A percentile compares a stretch with the other conserved stretches of the same genome.
Conservation (phyloP, 92 coral and sea anemone genomes). For the Diadumene lineata region DNA sequence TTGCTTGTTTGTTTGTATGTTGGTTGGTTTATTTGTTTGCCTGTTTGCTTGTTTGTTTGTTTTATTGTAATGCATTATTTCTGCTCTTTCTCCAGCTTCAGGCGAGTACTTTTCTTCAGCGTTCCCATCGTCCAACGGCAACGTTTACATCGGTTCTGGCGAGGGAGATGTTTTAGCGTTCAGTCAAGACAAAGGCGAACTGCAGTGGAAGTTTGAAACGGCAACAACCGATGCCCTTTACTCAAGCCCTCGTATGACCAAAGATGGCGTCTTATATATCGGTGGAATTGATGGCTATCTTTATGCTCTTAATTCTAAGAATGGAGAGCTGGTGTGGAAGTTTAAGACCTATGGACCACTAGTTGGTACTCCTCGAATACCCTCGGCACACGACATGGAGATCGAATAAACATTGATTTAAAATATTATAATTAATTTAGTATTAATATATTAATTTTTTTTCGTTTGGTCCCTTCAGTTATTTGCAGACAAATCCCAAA, state of each 20-base stretch:
- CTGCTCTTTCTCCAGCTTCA: constrained; percentile 41
- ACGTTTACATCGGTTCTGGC: constrained; percentile 86
- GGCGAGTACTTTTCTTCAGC: constrained; percentile 89
- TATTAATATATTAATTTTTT: no score
- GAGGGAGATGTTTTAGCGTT: constrained; percentile 80
- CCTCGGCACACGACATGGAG: constrained; percentile 41
- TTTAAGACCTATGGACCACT: constrained; percentile 88
- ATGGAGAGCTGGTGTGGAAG: constrained; percentile 86
- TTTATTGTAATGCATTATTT: no score
- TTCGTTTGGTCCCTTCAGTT: no score
- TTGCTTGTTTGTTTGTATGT: no score
- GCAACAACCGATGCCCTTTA: constrained; percentile 58
- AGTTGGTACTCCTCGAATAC: constrained; percentile 87
- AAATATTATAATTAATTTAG: no score
- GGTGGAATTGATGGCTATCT: constrained; percentile 81
- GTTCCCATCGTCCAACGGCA: constrained; percentile 76
- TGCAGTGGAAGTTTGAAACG: constrained; percentile 80
- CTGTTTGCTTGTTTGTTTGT: no score
- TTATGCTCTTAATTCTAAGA: constrained; percentile 66
- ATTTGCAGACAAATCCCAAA: no score
- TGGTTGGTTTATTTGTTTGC: no score
- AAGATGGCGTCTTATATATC: constrained; percentile 70
- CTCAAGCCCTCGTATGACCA: constrained; percentile 85
- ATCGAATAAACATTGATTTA: neutral
- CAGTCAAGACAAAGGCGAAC: constrained; percentile 74